phyloP scores from a whole-genome alignment of 2,113 vertebrate species.

The Theropithecus gelada region DNA sequence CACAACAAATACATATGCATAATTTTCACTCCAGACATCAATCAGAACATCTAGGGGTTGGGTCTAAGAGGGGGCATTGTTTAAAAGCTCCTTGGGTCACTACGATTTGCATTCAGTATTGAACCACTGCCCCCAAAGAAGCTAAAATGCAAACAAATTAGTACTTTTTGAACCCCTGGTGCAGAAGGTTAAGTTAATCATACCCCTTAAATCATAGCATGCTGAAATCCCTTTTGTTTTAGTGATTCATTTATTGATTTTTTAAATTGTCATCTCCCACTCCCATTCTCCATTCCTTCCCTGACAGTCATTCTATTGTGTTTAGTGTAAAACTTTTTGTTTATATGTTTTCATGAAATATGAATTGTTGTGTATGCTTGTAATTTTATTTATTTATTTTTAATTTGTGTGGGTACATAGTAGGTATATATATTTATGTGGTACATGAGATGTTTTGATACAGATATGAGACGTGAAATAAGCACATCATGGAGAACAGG shows the following conservation, averaged over 20 bases:
- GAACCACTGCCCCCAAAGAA: background rate
- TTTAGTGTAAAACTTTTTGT: background rate
- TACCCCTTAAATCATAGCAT: background rate
- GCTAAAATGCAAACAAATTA: background rate
- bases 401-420: too few species aligned
- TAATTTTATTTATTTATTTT: background rate
- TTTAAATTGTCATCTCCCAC: background rate
- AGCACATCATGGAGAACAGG: too few species aligned
- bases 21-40: background rate
- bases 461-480: too few species aligned
- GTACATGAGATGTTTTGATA: too few species aligned
- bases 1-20: background rate
- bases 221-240: background rate
- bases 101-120: background rate
- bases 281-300: background rate
- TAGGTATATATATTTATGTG: too few species aligned
- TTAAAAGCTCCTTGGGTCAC: background rate
- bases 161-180: background rate
- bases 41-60: background rate
- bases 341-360: background rate
- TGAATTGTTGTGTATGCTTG: background rate
- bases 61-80: background rate
- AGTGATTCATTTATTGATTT: background rate
- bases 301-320: background rate
- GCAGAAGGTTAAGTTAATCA: background rate